Base-by-base conservation (phyloP, 1,140 invertebrate species). In the Tetramorium simillimum region DNA sequence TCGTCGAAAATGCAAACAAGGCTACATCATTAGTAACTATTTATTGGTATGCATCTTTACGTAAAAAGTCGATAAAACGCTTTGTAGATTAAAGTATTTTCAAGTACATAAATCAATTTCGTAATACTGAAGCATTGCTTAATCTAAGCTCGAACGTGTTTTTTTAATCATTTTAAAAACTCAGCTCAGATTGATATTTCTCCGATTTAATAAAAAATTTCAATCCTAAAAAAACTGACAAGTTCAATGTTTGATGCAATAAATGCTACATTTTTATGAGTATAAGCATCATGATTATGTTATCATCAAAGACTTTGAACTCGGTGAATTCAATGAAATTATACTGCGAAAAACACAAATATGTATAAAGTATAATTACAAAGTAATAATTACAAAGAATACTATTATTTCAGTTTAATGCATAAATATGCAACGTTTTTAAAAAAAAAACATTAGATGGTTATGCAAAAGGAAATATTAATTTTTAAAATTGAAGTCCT, bases 281-380 rank as follows among this genome's bases (percentile, higher is more conserved):
- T 3, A 12, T 14, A 65, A 40, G 40, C 28, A 69, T 69, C 6
- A 21, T 28, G 2, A 24, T 69, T 46, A 24, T 28, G 21, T 24
- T 69, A 69, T 69, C 40, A 28, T 69, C 14, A 16, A 24, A 69
- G 21, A 69, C 37, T 67, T 69, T 28, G 65, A 69, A 69, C 40
- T 49, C 21, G 2, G 37, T 6, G 9, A 69, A 69, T 21, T 49
- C 14, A 4, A n/a, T 5, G 9, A 69, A 69, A 69, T 46, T 69
- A 21, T 14, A 0, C n/a, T 69, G 40, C 1, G 6, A 46, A 69
- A 46, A 46, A 2, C 40, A 0, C 21, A 69, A 46, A 69, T 24
- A 24, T 40, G 1, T 33, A 4, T n/a, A n/a, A n/a, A n/a, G n/a
- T n/a, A n/a, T n/a, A n/a, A n/a, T n/a, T n/a, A n/a, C n/a, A n/a